These are phyloP conservation scores for Petrocephalus sullivani DNA, from an alignment of 2,797 vertebrate species.

Conservation along the genomic window DNA sequence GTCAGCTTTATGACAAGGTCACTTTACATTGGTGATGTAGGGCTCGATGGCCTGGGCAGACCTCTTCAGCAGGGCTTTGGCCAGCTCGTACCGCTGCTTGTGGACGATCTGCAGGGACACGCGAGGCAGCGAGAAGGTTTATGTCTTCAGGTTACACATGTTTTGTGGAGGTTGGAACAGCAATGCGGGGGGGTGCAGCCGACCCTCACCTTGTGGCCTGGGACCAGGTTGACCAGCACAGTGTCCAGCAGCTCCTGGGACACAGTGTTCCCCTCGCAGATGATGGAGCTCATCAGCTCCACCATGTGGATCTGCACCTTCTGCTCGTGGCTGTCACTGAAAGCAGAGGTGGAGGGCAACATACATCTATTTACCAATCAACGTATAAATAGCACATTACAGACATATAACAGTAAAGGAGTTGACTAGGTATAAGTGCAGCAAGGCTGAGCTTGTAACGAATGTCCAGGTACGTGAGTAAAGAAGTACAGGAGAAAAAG, in stretches of 20 bases:
- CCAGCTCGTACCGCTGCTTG: constrained; percentile 95
- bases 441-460: background rate
- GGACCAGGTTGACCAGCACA: constrained; percentile 90
- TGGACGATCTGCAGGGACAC: constrained; percentile 81
- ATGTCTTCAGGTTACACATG: background rate
- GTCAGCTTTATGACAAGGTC: background rate
- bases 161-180: background rate
- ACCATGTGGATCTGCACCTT: constrained; percentile 99
- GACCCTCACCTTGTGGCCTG: constrained; percentile 82
- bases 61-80: constrained; percentile 94
- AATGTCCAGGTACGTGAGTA: background rate
- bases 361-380: background rate
- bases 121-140: background rate
- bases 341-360: background rate
- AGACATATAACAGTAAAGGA: background rate
- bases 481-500: background rate
- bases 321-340: constrained; percentile 95
- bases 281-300: constrained; percentile 98
- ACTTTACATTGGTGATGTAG: constrained; percentile 94
- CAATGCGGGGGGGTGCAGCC: background rate
- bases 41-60: constrained; percentile 95
- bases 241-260: constrained; percentile 97
- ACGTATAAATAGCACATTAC: background rate
- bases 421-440: background rate
- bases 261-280: constrained; percentile 94